A percentile compares a stretch with the other conserved stretches of the same genome.
These are phyloP conservation scores for Galendromus occidentalis DNA, from an alignment of 1,140 invertebrate species.

Conservation along the genomic window DNA sequence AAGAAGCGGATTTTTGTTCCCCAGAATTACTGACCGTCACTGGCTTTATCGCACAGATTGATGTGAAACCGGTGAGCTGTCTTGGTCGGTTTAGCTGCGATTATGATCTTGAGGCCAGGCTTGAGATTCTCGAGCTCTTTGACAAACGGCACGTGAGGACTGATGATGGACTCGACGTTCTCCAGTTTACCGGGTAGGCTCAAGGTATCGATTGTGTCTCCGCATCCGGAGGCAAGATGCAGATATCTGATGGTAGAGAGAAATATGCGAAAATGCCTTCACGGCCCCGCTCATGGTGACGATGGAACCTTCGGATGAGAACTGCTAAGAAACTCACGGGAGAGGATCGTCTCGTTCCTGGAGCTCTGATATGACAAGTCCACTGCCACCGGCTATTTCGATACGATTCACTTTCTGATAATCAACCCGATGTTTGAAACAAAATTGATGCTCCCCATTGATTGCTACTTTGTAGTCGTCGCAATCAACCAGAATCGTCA, in stretches of 20 bases:
- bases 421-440: background rate
- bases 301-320: too few relatives aligned
- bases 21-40: background rate
- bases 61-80: slow-evolving; percentile 9
- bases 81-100: background rate
- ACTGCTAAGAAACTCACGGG: background rate
- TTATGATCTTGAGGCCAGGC: background rate
- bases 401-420: background rate
- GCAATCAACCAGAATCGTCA: background rate
- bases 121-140: slow-evolving; percentile 11
- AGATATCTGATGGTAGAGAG: background rate
- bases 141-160: background rate
- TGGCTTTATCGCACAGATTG: slow-evolving; percentile 1
- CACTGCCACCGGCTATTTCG: background rate
- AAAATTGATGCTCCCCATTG: slow-evolving; percentile 1
- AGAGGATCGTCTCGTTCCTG: slow-evolving; percentile 4
- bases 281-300: too few relatives aligned
- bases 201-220: background rate
- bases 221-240: background rate
- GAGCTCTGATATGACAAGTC: background rate
- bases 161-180: background rate
- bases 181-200: background rate
- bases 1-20: background rate
- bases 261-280: background rate
- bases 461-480: background rate